A percentile compares a stretch with the other conserved stretches of the same genome.
Conservation (phyloP, 1,140 invertebrate species). For the roundworm (Caenorhabditis elegans) region DNA sequence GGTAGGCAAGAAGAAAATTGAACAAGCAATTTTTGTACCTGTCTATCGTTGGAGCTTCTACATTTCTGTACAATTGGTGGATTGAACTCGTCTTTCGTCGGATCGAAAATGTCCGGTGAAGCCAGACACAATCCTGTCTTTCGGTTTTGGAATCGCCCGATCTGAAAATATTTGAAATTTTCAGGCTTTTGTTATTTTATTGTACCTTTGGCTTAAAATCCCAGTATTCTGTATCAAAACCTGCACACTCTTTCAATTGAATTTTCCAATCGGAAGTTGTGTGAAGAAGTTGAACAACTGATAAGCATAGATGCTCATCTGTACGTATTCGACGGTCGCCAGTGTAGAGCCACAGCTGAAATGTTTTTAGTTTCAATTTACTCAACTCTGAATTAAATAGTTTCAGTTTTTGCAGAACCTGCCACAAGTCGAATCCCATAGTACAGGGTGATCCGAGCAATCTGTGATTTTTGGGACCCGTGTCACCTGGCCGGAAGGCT, state of each 20-base stretch:
- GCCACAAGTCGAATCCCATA: constrained; percentile 65
- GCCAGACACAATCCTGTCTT: constrained; percentile 46
- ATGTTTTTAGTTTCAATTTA: not conserved
- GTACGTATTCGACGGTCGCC: constrained; percentile 52
- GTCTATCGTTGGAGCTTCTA: not conserved
- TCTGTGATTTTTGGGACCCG: constrained; percentile 50
- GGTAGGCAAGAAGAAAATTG: no score
- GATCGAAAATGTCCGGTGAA: not conserved
- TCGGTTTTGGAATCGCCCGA: constrained; percentile 29
- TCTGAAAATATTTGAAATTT: constrained; percentile 25
- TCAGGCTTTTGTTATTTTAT: not conserved
- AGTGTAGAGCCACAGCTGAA: constrained; percentile 59
- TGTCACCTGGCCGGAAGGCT: constrained; percentile 49
- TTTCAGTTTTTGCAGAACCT: constrained; percentile 57
- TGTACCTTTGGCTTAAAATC: constrained; percentile 44
- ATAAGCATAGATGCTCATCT: constrained; percentile 56
- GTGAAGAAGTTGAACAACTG: constrained; percentile 39
- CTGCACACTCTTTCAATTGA: constrained; percentile 52
- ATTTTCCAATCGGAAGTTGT: constrained; percentile 43
- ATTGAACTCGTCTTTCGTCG: constrained; percentile 15
- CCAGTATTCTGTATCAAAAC: constrained; percentile 47
- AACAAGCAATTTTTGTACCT: not conserved
- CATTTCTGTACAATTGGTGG: constrained; percentile 24
- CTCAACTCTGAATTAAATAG: no score
- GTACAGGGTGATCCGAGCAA: constrained; percentile 55